A percentile compares a stretch with the other conserved stretches of the same genome.
Conservation (phyloP, 1,140 invertebrate species). For the Macrobrachium rosenbergii region DNA sequence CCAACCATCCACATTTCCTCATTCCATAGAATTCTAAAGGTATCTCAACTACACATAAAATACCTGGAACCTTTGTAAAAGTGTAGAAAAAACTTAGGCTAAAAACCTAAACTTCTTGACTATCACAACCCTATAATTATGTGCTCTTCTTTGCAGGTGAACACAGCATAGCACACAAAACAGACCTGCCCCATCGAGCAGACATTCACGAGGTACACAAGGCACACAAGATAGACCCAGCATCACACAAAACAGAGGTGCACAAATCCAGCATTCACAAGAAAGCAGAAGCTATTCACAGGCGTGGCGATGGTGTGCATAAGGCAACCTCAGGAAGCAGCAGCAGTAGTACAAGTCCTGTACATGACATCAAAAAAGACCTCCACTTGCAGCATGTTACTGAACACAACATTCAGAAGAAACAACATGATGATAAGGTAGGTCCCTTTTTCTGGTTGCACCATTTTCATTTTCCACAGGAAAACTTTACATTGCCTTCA, state of each 20-base stretch:
- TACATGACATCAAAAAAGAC: constrained; percentile 49
- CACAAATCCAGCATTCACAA: neutral
- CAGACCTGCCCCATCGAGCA: constrained; percentile 1
- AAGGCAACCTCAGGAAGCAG: neutral
- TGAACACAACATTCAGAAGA: constrained; percentile 56
- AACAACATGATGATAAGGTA: constrained; percentile 42
- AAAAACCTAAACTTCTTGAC: no score
- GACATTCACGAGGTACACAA: neutral
- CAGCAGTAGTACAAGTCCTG: neutral
- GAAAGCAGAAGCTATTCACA: neutral
- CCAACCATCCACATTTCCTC: neutral
- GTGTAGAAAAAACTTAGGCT: no score
- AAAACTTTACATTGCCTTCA: neutral
- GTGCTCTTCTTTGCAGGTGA: constrained; percentile 19
- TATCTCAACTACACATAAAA: no score
- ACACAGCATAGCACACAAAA: constrained; percentile 38
- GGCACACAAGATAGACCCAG: neutral
- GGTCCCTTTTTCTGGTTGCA: neutral
- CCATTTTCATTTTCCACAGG: neutral
- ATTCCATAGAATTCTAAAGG: neutral
- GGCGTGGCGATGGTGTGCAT: neutral
- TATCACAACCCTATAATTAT: no score
- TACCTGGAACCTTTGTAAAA: neutral
- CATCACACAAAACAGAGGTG: neutral
- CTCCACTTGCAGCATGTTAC: constrained; percentile 51